Base-by-base conservation (phyloP, 2,888 invertebrate species). In the Agrypnus murinus region DNA sequence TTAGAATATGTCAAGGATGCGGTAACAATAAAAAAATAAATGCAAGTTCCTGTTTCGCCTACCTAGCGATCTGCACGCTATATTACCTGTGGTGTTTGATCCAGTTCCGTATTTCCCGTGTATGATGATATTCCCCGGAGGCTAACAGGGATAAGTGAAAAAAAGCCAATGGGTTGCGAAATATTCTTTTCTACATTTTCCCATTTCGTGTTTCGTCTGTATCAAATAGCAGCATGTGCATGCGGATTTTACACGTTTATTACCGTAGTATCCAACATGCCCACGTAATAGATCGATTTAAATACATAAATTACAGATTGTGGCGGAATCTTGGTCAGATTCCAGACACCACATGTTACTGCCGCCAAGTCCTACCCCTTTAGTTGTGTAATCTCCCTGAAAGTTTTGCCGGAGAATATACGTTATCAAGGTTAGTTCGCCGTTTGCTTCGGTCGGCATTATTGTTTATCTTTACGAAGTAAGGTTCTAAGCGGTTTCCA, bases 241-340 rank as follows among this genome's bases (percentile, higher is more conserved):
- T 55, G 31, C 32, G 45, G 45, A 65, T 55, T 55, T 65, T 45
- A 43, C 65, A 46, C 64, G 31, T 32, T 46, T 57, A 65, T 65
- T 55, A 65, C 65, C 65, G 38, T 57, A 43, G 43, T 36, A 59
- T 66, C 50, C 40, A 38, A 31, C 14, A 65, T 34, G 53, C 55
- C 55, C 60, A 46, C 55, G 43, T 63, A 65, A 70, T 60, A 36
- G 65, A 70, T 70, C 70, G 65, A 60, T 60, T 40, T 57, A 60
- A 70, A 70, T 57, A 65, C 70, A 65, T 70, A 70, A 70, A 70
- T 70, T 70, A 70, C 53, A 32, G 70, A 65, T 70, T 65, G 48
- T 40, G 65, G 70, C 60, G 55, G 58, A 60, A 66, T 64, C 67
- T 66, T 70, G 70, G 73, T 67, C 73, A 69, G 65, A 70, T 70